Conservation (phyloP, 2,888 invertebrate genomes). For the Aphodius granarius region DNA sequence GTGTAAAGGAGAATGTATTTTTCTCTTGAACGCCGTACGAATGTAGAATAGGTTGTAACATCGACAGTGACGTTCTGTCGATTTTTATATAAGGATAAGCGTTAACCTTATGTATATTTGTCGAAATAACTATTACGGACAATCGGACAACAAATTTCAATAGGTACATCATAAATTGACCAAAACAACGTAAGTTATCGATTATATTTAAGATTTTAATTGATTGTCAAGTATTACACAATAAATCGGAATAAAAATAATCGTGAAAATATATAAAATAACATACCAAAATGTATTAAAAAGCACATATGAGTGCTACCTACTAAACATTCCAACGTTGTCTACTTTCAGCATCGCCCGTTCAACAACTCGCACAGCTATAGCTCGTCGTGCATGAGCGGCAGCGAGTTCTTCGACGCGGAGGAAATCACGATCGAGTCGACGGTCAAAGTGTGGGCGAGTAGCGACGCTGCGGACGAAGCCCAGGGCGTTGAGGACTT, state of each 20-base stretch:
- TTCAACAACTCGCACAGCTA: constrained; percentile 68
- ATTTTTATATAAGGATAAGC: not conserved
- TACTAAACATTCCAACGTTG: no score
- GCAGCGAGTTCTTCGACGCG: constrained; percentile 81
- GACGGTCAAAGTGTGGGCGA: constrained; percentile 37
- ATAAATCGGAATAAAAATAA: no score
- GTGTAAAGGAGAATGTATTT: not conserved
- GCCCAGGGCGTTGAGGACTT: constrained; percentile 45
- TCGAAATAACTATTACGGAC: not conserved
- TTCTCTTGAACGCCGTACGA: no score
- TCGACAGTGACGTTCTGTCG: not conserved
- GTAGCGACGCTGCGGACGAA: constrained; percentile 52
- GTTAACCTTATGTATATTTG: not conserved
- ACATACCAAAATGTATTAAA: no score
- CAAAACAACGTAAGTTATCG: no score
- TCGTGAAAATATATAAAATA: no score
- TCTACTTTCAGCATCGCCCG: constrained; percentile 58
- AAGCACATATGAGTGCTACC: no score
- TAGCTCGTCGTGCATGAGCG: constrained; percentile 75
- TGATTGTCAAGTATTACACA: no score
- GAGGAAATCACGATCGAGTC: constrained; percentile 58
- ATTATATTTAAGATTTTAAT: no score
- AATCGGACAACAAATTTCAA: not conserved
- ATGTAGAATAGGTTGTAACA: no score
- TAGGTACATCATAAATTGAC: no score